These are phyloP conservation scores for Keiferia lycopersicella DNA, from an alignment of 2,888 invertebrate genomes.

Conservation along the genomic window DNA sequence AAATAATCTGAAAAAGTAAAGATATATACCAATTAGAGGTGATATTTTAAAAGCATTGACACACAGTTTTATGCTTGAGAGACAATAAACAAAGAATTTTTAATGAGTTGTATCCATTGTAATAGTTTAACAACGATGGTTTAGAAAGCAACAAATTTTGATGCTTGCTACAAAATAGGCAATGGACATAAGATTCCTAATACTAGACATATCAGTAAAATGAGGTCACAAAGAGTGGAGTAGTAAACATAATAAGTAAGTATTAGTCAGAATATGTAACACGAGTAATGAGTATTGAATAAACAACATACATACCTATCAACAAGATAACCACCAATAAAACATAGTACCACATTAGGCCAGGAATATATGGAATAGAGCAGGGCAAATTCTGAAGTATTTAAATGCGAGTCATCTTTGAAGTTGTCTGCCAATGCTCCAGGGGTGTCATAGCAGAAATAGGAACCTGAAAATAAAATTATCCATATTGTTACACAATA, in stretches of 20 bases:
- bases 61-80: background rate
- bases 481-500: background rate
- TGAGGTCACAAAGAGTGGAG: conserved; percentile 27
- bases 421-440: conserved; percentile 95
- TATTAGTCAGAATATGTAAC: conserved; percentile 35
- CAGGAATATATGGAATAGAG: conserved; percentile 98
- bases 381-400: conserved; percentile 90
- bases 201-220: conserved; percentile 2
- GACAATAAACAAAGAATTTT: background rate
- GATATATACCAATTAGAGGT: background rate
- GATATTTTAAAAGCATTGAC: background rate
- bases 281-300: conserved; percentile 26
- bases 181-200: background rate
- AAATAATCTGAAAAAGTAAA: conserved; percentile 86
- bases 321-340: conserved; percentile 97
- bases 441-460: conserved; percentile 99
- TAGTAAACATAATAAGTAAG: conserved; percentile 21
- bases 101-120: background rate
- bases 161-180: background rate
- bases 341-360: conserved; percentile 98
- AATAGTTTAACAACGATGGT: background rate
- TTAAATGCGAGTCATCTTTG: conserved; percentile 88
- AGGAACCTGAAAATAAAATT: conserved; percentile 88
- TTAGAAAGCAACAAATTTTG: background rate
- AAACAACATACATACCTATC: conserved; percentile 84